Conservation (phyloP, 2,113 vertebrate species). For the Nesogale talazaci region DNA sequence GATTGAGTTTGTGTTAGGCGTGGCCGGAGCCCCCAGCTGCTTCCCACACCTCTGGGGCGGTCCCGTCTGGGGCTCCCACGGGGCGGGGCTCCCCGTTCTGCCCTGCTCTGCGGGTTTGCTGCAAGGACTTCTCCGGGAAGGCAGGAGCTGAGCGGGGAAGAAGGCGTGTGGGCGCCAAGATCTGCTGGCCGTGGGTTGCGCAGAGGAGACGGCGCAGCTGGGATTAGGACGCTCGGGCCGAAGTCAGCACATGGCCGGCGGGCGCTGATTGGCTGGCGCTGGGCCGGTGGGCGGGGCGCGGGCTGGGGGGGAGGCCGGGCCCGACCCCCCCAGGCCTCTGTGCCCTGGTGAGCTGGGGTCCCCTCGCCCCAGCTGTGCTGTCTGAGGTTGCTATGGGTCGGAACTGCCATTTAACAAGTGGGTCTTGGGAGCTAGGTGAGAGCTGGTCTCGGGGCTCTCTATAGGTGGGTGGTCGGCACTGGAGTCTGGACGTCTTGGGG, state of each 20-base stretch:
- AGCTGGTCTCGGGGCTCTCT: not conserved
- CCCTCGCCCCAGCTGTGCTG: not conserved
- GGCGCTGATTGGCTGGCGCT: slow-evolving; percentile 77
- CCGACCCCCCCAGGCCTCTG: not conserved
- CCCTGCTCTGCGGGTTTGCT: too few relatives aligned
- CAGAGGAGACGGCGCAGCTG: not conserved
- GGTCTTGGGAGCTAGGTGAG: too few relatives aligned
- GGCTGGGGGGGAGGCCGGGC: not conserved
- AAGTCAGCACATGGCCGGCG: not conserved
- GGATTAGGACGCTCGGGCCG: not conserved
- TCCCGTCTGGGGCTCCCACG: too few relatives aligned
- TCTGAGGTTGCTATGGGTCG: too few relatives aligned
- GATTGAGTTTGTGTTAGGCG: not conserved
- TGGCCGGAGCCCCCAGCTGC: too few relatives aligned
- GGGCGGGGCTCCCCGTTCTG: too few relatives aligned
- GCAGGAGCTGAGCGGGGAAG: not conserved
- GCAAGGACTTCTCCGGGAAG: too few relatives aligned
- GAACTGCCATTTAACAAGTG: too few relatives aligned
- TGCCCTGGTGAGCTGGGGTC: slow-evolving; percentile 30
- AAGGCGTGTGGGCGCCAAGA: not conserved
- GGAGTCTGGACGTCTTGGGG: not conserved
- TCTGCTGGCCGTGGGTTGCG: too few relatives aligned
- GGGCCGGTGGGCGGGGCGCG: slow-evolving; percentile 39
- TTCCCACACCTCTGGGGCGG: too few relatives aligned
- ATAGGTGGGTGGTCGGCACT: not conserved